A percentile compares a stretch with the other conserved stretches of the same genome.
Conservation (phyloP, 2,113 vertebrate genomes). For the Spea multiplicata region DNA sequence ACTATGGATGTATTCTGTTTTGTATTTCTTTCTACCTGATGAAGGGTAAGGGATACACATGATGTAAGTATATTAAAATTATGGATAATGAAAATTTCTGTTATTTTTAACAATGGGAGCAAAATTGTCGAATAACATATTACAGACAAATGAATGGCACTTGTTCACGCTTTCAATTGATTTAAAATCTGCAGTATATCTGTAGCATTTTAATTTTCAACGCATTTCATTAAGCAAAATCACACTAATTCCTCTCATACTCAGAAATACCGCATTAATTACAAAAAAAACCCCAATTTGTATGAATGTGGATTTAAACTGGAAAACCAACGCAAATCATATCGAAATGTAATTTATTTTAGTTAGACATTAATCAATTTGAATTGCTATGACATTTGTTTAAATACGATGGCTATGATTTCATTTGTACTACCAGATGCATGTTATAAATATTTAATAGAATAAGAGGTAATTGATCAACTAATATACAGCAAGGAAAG, state of each 20-base stretch:
- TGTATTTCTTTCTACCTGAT: no score
- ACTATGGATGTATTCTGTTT: no score
- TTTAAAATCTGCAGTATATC: slow-evolving; percentile 18
- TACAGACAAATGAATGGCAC: not conserved
- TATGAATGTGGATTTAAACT: not conserved
- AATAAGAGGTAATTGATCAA: not conserved
- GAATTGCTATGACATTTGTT: not conserved
- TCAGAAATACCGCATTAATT: not conserved
- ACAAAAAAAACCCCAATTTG: not conserved
- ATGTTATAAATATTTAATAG: not conserved
- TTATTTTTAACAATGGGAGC: not conserved
- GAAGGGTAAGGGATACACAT: no score
- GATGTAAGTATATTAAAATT: no score
- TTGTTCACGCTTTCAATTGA: slow-evolving; percentile 13
- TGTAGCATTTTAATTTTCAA: slow-evolving; percentile 11
- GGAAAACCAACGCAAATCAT: slow-evolving; percentile 1
- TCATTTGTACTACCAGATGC: not conserved
- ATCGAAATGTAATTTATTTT: slow-evolving; percentile 9
- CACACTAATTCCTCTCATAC: slow-evolving; percentile 14
- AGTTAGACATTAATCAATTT: not conserved
- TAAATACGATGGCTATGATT: not conserved
- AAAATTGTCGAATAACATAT: not conserved
- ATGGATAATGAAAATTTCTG: no score
- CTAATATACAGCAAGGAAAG: not conserved
- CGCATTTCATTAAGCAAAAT: slow-evolving; percentile 8